Evolutionary conservation across 2,888 invertebrate species (phyloP), one percentile per base, ranked within the genome.

Genomic region (Leptopilina drosophilae): DNA sequence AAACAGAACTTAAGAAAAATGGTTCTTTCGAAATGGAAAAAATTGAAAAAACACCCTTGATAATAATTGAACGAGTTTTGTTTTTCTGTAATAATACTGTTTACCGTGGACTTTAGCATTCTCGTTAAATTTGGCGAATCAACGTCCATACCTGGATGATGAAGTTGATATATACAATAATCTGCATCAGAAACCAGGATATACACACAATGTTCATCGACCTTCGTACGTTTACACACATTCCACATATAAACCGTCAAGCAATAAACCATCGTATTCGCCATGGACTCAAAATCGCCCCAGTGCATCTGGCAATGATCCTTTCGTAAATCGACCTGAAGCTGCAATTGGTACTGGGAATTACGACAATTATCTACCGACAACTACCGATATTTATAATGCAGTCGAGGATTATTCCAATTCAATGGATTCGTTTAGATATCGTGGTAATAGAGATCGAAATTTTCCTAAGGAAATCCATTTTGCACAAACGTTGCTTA

Each of bases 101-200:
- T 49, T 49, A 49, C 11, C 49, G 49, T 75, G 78, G 40, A 73
- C 85, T 83, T 77, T 88, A 90, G 90, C 89, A 79, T 88, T 90
- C 80, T 86, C 90, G 85, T 83, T 91, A 86, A 90, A 90, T 85
- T 86, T 90, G 87, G 90, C 86, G 79, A 89, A 91, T 83, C 90
- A 90, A 83, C 88, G 87, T 82, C 90, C 91, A 20, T 91, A 89
- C 89, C 92, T 90, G 92, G 95, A 84, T 89, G 92, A 93, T 64
- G 94, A 93, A 82, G 92, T 92, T 69, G 87, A 87, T 79, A 88
- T 91, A 81, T 90, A 90, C 85, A 87, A 92, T 81, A 90, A 83
- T 86, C 56, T 89, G 15, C 84, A 91, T 80, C 91, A 93, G 40
- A 93, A 95, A 86, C 92, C 94, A 15, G 95, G 95, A 33, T 93